phyloP scores from a whole-genome alignment of 2,113 vertebrate genomes.

The Dasyornis broadbenti region DNA sequence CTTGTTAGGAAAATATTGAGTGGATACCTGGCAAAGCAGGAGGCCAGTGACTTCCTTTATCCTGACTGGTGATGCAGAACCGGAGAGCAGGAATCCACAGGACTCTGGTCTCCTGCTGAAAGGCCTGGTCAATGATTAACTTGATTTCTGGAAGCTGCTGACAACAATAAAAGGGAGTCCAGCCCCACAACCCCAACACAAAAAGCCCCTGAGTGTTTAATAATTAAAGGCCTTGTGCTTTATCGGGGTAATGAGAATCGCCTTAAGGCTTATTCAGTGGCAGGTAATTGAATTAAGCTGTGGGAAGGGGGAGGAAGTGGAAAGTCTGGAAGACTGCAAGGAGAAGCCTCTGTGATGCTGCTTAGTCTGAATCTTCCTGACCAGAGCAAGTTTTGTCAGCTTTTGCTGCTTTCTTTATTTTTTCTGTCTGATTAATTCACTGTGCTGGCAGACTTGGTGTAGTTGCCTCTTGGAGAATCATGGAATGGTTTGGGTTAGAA shows the following conservation, averaged over 20 bases:
- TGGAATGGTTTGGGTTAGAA: not conserved
- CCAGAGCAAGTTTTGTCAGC: not conserved
- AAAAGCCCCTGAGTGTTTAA: constrained; percentile 51
- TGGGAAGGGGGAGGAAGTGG: not conserved
- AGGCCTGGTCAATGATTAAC: constrained; percentile 63
- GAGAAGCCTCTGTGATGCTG: not conserved
- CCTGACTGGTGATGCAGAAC: constrained; percentile 13
- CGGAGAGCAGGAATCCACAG: not conserved
- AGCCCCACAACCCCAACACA: not conserved
- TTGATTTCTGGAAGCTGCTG: constrained; percentile 30
- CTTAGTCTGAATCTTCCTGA: not conserved
- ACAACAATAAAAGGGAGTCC: constrained; percentile 27
- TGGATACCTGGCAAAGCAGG: not conserved
- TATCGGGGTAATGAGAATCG: constrained; percentile 32
- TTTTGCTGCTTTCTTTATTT: not conserved
- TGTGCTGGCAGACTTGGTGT: not conserved
- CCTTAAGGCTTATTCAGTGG: not conserved
- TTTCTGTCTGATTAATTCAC: not conserved
- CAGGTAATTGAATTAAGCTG: constrained; percentile 53
- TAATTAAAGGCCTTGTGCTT: constrained; percentile 60
- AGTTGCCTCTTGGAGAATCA: not conserved
- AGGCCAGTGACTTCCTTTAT: not conserved
- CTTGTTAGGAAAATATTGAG: not conserved
- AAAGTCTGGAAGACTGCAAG: not conserved
- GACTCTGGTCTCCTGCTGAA: constrained; percentile 28